Percentiles rank a stretch among this genome's conserved stretches.
Conservation (phyloP, 2,888 invertebrate species). For the Aproaerema taeniolella region DNA sequence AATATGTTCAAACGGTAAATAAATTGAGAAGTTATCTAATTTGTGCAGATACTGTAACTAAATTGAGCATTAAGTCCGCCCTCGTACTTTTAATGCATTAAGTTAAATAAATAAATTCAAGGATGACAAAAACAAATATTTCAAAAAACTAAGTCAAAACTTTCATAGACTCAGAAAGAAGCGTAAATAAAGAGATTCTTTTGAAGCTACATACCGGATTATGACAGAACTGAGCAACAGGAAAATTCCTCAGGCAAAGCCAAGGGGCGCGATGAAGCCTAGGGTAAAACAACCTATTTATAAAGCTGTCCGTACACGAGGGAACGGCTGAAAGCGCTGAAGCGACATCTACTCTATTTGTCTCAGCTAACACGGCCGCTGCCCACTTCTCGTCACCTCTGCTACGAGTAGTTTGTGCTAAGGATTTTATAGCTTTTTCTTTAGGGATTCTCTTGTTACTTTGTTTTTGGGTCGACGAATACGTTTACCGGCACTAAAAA, state of each 20-base stretch:
- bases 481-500: conserved; percentile 12
- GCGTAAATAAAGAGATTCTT: too few relatives aligned
- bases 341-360: conserved; percentile 62
- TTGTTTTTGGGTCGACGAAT: conserved; percentile 28
- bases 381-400: conserved; percentile 58
- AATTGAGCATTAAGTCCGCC: too few relatives aligned
- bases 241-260: conserved; percentile 17
- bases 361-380: conserved; percentile 59
- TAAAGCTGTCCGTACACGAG: conserved; percentile 44
- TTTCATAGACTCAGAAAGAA: too few relatives aligned
- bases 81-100: too few relatives aligned
- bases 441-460: conserved; percentile 34
- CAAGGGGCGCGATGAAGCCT: conserved; percentile 35
- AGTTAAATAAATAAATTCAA: too few relatives aligned
- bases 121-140: too few relatives aligned
- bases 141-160: too few relatives aligned
- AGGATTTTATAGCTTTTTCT: conserved; percentile 61
- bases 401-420: conserved; percentile 55
- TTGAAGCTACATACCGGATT: too few relatives aligned
- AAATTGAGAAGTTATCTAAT: too few relatives aligned
- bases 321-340: conserved; percentile 43
- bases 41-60: too few relatives aligned
- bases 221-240: conserved; percentile 1
- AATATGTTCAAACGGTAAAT: too few relatives aligned
- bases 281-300: conserved; percentile 55